phyloP scores from a whole-genome alignment of 2,888 invertebrate species.

The Erebia epiphron region DNA sequence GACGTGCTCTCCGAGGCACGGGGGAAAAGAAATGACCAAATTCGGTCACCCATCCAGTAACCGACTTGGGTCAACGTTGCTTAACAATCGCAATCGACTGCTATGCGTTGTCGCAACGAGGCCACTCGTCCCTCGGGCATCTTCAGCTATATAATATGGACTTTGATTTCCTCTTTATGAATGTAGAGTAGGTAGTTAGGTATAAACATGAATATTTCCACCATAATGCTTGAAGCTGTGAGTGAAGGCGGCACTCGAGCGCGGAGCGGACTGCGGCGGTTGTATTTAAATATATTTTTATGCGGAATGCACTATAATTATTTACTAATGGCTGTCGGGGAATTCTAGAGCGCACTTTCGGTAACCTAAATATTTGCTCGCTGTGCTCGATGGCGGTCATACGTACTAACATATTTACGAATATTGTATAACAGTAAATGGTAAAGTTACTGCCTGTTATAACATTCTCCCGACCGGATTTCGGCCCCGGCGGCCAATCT shows the following conservation, averaged over 20 bases:
- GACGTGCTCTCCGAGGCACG: too few species aligned
- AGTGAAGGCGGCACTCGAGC: not conserved
- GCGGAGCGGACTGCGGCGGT: not conserved
- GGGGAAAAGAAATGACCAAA: too few species aligned
- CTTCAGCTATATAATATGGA: not conserved
- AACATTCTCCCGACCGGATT: too few species aligned
- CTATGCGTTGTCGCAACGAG: too few species aligned
- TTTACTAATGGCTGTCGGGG: slow-evolving; percentile 5
- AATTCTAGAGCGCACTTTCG: not conserved
- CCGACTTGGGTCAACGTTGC: too few species aligned
- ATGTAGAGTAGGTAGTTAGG: not conserved
- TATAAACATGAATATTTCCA: not conserved
- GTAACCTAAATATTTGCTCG: slow-evolving; percentile 6
- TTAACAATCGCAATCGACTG: too few species aligned
- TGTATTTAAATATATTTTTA: slow-evolving; percentile 11
- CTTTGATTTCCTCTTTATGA: not conserved
- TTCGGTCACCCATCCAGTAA: too few species aligned
- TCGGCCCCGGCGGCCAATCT: too few species aligned
- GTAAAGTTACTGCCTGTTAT: too few species aligned
- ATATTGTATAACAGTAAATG: too few species aligned
- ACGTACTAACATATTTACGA: not conserved
- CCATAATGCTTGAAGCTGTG: not conserved
- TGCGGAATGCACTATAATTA: slow-evolving; percentile 8
- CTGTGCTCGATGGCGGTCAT: not conserved
- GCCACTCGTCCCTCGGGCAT: not conserved